These are phyloP conservation scores for Gandaritis pyraliata DNA, from an alignment of 2,888 invertebrate species.

Conservation along the genomic window DNA sequence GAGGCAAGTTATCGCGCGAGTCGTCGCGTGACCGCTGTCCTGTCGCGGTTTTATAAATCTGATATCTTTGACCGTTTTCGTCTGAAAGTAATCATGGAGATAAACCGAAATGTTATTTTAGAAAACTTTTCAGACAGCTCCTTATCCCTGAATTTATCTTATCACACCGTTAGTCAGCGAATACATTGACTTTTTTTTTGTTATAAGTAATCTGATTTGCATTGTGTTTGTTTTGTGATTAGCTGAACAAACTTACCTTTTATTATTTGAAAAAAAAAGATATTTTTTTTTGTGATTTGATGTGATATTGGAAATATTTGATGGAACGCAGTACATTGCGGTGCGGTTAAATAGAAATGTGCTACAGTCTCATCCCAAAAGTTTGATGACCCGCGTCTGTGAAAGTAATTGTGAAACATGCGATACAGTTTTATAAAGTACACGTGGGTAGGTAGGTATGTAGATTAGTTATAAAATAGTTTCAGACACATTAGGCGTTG, in stretches of 20 bases:
- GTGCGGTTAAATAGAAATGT: background rate
- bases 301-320: background rate
- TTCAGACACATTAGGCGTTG: slow-evolving; percentile 5
- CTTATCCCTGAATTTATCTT: slow-evolving; percentile 10
- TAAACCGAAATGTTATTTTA: slow-evolving; percentile 24
- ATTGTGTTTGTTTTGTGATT: too few species aligned
- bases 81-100: slow-evolving; percentile 19
- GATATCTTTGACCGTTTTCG: slow-evolving; percentile 20
- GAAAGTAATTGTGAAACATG: slow-evolving; percentile 8
- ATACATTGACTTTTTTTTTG: too few species aligned
- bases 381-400: slow-evolving; percentile 4
- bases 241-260: too few species aligned
- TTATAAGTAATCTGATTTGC: too few species aligned
- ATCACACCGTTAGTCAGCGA: background rate
- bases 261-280: too few species aligned
- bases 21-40: slow-evolving; percentile 16
- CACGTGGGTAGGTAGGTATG: background rate
- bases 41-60: slow-evolving; percentile 13
- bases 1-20: slow-evolving; percentile 8
- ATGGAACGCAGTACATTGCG: background rate
- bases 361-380: background rate
- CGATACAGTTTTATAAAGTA: slow-evolving; percentile 8
- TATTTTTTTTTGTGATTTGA: too few species aligned
- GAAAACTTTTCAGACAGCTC: slow-evolving; percentile 22
- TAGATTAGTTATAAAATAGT: slow-evolving; percentile 8